Conservation (phyloP, 92 coral and sea anemone species). For the Siderastrea siderea region DNA sequence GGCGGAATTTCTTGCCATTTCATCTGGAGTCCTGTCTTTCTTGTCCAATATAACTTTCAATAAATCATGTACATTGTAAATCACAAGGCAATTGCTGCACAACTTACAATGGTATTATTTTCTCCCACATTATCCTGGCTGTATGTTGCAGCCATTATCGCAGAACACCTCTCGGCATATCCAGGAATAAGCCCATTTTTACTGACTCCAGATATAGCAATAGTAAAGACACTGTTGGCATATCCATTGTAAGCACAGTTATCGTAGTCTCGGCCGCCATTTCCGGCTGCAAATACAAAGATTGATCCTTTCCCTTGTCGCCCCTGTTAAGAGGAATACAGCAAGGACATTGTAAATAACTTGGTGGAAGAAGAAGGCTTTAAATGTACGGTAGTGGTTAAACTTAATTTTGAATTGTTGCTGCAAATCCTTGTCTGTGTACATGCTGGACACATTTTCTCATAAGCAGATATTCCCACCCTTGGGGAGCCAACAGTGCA, state of each 20-base stretch:
- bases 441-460: too few relatives aligned
- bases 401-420: too few relatives aligned
- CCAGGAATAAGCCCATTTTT: slow-evolving; percentile 51
- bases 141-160: slow-evolving; percentile 63
- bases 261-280: slow-evolving; percentile 49
- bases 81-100: not conserved
- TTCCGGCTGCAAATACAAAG: slow-evolving; percentile 65
- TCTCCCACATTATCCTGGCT: slow-evolving; percentile 43
- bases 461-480: too few relatives aligned
- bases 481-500: too few relatives aligned
- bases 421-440: too few relatives aligned
- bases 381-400: too few relatives aligned
- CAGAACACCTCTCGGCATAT: slow-evolving; percentile 66
- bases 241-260: slow-evolving; percentile 69
- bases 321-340: slow-evolving; percentile 18
- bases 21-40: too few relatives aligned
- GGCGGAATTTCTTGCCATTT: too few relatives aligned
- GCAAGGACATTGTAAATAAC: too few relatives aligned
- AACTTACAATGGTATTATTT: slow-evolving; percentile 8
- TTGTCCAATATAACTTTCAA: too few relatives aligned
- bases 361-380: too few relatives aligned
- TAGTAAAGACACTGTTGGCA: slow-evolving; percentile 59
- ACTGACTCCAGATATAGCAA: slow-evolving; percentile 54
- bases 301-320: slow-evolving; percentile 61
- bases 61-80: not conserved